Evolutionary conservation across 2,113 vertebrate genomes (phyloP), one percentile per base, ranked within the genome.

Genomic region (Pteruthius melanotis): DNA sequence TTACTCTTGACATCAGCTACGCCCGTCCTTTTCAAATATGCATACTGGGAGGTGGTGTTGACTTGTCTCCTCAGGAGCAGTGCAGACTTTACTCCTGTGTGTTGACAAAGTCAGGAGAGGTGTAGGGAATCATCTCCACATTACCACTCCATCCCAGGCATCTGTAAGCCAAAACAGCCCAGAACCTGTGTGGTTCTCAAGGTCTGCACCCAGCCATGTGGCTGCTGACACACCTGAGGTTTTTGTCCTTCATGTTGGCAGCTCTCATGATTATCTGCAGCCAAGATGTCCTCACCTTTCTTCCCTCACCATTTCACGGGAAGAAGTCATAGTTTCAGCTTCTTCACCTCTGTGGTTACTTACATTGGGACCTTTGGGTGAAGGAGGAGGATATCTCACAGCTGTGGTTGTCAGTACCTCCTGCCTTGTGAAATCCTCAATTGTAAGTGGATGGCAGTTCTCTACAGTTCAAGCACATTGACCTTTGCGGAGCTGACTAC

Each of bases 221-320:
- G 27, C 59, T 84, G 31, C 69, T 66, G 64, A 15, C 23, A 66
- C 7, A 19, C 44, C 14, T 53, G 47, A 74, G 16, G 0, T 39
- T 66, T 78, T 78, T 45, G 12, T 66, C 39, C 30, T 75, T 82
- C 16, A 5, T 61, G 9, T 12, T 69, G 54, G 23, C 56, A 75
- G 9, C 42, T 75, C 10, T 85, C 37, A 13, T 7, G 2, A 24
- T 79, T 95, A 7, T 39, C 57, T 31, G 26, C 20, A 80, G 26
- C 50, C 31, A 8, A 49, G 64, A 24, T 44, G 11, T 61, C 42
- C 52, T 87, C 5, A 3, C 31, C 13, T 74, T 82, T 19, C 52
- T 84, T 45, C 13, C 13, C 7, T 53, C 0, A 0, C 37, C 13
- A 7, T 63, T 89, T 93, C 37, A 35, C 1, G 2, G 59, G 52